Evolutionary conservation across 2,797 vertebrate genomes (phyloP), one percentile per base, ranked within the genome.

Genomic region (Gymnopithys bicolor): DNA sequence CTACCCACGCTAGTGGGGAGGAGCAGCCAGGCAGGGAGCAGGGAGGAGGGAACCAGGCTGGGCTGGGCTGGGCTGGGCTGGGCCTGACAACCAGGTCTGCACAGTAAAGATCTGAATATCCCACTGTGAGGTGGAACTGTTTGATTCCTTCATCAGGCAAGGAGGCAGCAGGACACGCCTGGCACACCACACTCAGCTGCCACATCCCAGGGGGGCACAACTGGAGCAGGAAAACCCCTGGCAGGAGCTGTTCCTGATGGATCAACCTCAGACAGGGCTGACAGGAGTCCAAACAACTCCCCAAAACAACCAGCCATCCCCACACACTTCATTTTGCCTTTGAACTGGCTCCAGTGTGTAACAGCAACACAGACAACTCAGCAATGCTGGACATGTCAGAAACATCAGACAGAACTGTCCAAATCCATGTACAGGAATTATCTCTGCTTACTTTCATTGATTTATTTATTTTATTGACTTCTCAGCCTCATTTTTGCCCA

Each of bases 1-100:
- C 95, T 87, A 95, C 90, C 82, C 95, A 87, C 81, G 1, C 96
- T 95, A 95, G 63, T 15, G 30, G 10, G 7, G 74, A 49, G 88
- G 63, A 21, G 39, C 55, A 13, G 89, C 88, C 53, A 92, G 89
- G 71, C 59, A 95, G 74, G 5, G 94, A 95, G 87, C 78, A 52
- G 94, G 92, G 90, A 97, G 56, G 96, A 97, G 92, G 92, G 49
- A 46, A 79, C 16, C 19, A 4, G 41, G 41, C 41, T 41, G 41
- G 41, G 41, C 39, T 41, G 39, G 39, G 39, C 41, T 41, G 41
- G 39, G 39, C 39, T 41, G 39, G 39, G 39, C 39, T 39, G 39
- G 39, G 39, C 12, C 24, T 35, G 46, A 33, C 37, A 52, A 55
- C 2, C 24, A 28, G 7, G 14, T 19, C 27, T 12, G 5, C 11